Evolutionary conservation across 2,888 invertebrate species (phyloP).

Genomic region (Scaptodrosophila latifasciaeformis): DNA sequence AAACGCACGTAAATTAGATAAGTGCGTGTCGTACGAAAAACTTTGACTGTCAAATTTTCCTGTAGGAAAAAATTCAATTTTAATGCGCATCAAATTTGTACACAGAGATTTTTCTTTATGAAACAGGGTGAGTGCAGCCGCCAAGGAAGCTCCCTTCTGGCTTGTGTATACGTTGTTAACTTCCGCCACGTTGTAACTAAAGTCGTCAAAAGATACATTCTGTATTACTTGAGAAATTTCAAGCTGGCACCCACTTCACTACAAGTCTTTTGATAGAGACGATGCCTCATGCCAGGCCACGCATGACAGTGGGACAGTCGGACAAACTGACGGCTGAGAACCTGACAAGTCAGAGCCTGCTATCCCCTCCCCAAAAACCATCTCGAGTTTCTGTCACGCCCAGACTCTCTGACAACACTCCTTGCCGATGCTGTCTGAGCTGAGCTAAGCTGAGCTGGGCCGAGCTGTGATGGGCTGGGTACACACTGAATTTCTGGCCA

Average conservation of each 20-base stretch:
- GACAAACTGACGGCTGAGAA: no score
- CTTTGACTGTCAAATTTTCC: conserved; percentile 56
- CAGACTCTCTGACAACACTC: neutral
- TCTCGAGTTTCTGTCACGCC: conserved; percentile 8
- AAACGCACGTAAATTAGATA: conserved; percentile 25
- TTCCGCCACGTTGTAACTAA: conserved; percentile 9
- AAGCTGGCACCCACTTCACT: conserved; percentile 37
- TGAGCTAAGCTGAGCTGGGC: no score
- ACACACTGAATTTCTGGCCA: no score
- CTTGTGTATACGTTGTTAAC: neutral
- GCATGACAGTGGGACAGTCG: neutral
- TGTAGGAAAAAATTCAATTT: conserved; percentile 64
- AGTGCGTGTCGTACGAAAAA: conserved; percentile 23
- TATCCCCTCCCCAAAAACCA: conserved; percentile 18
- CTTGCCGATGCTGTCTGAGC: neutral
- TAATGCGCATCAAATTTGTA: conserved; percentile 42
- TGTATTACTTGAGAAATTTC: conserved; percentile 23
- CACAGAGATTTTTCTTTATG: conserved; percentile 22
- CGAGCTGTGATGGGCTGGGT: conserved; percentile 22
- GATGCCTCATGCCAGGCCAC: no score
- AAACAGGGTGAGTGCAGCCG: no score
- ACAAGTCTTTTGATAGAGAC: conserved; percentile 1
- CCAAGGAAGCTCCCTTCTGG: no score
- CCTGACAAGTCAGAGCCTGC: conserved; percentile 8
- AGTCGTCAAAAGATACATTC: neutral